phyloP scores from a whole-genome alignment of 2,113 vertebrate genomes.

The Laterallus jamaicensis region DNA sequence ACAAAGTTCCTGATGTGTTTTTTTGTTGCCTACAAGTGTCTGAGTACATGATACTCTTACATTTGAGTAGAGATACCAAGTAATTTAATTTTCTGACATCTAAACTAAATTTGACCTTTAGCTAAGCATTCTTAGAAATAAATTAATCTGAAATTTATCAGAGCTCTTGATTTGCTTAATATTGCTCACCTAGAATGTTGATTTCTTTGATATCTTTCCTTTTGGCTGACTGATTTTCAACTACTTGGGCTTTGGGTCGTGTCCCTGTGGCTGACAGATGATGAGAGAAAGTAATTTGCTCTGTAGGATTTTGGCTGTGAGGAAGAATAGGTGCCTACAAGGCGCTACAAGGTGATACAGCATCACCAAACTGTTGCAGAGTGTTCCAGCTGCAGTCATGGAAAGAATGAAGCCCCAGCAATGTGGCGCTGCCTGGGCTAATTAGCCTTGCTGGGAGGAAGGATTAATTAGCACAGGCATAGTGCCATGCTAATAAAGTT shows the following conservation, averaged over 20 bases:
- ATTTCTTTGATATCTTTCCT: not conserved
- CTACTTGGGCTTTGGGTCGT: not conserved
- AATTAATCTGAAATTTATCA: not conserved
- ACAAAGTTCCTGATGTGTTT: not conserved
- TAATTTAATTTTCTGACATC: not conserved
- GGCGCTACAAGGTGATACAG: not conserved
- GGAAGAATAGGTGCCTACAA: not conserved
- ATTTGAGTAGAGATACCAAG: not conserved
- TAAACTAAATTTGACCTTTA: not conserved
- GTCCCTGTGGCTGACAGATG: not conserved
- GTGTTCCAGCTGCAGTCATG: not conserved
- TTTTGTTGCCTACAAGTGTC: not conserved
- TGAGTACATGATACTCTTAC: not conserved
- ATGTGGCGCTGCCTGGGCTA: not conserved
- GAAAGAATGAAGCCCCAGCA: not conserved
- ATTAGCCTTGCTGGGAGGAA: constrained; percentile 22
- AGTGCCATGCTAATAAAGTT: constrained; percentile 47
- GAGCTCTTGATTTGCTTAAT: not conserved
- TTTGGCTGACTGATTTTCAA: not conserved
- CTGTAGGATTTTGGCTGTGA: not conserved
- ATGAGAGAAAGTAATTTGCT: not conserved
- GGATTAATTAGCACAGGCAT: constrained; percentile 27
- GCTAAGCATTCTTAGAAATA: not conserved
- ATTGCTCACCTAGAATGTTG: not conserved
- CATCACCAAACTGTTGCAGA: not conserved